Percentiles rank a stretch among this genome's conserved stretches.
Evolutionary conservation across 2,113 vertebrate species (phyloP).

Genomic region (Cephalopterus ornatus): DNA sequence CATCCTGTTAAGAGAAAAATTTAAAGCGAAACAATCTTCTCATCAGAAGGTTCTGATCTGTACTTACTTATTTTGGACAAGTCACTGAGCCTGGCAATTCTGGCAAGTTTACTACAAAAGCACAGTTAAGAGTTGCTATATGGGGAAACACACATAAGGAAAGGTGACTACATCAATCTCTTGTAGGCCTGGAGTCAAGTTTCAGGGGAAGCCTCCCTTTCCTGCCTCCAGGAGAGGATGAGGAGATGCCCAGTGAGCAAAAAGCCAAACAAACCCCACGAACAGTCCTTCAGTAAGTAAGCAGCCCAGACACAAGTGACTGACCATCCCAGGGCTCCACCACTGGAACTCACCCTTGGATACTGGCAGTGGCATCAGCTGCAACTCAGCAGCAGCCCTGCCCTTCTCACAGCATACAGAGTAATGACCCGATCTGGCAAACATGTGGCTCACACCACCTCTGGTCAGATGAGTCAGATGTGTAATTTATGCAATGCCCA

Average conservation of each 20-base stretch:
- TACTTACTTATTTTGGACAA: neutral
- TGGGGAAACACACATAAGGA: neutral
- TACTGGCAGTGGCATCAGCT: neutral
- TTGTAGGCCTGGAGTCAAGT: neutral
- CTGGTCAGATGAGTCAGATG: slow-evolving; percentile 10
- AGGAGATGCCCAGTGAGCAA: neutral
- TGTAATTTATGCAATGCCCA: neutral
- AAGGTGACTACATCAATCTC: neutral
- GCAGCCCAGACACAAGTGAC: neutral
- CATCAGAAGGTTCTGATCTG: neutral
- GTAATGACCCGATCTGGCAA: neutral
- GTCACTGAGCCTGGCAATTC: neutral
- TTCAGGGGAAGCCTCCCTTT: neutral
- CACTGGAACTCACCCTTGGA: neutral
- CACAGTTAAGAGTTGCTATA: neutral
- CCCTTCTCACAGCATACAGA: neutral
- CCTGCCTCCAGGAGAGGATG: neutral
- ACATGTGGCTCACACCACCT: neutral
- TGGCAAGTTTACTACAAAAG: neutral
- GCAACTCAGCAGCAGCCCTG: neutral
- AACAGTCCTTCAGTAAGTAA: neutral
- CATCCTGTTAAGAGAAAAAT: neutral
- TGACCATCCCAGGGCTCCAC: neutral
- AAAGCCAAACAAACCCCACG: neutral
- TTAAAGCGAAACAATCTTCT: neutral